Percentiles rank a stretch among this genome's conserved stretches.
Evolutionary conservation across 2,888 invertebrate genomes (phyloP).

Genomic region (Ophraella communa): DNA sequence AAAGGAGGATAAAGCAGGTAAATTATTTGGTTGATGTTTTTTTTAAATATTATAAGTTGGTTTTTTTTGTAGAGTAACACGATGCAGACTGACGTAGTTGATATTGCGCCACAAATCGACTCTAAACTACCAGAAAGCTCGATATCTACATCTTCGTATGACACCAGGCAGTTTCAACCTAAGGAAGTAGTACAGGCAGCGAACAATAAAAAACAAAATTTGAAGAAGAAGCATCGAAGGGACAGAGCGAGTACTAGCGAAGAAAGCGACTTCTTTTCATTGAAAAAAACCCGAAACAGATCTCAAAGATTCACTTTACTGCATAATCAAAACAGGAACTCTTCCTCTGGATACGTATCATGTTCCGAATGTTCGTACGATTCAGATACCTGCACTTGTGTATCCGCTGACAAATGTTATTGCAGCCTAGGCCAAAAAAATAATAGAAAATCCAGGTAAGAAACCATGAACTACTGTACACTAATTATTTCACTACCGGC

Average conservation of each 20-base stretch:
- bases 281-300: slow-evolving; percentile 52
- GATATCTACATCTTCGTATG: slow-evolving; percentile 69
- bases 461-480: too few species aligned
- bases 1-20: slow-evolving; percentile 36
- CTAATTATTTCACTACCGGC: too few species aligned
- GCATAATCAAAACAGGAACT: slow-evolving; percentile 54
- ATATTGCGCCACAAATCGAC: slow-evolving; percentile 24
- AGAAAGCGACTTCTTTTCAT: slow-evolving; percentile 60
- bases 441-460: slow-evolving; percentile 36
- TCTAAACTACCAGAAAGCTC: slow-evolving; percentile 64
- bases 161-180: slow-evolving; percentile 67
- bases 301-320: slow-evolving; percentile 40
- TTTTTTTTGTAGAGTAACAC: not conserved
- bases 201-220: slow-evolving; percentile 47
- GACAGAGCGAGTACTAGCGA: slow-evolving; percentile 58
- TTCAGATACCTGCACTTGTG: slow-evolving; percentile 81
- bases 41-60: not conserved
- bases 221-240: slow-evolving; percentile 47
- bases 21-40: too few species aligned
- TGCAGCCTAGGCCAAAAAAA: slow-evolving; percentile 74
- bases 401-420: slow-evolving; percentile 82
- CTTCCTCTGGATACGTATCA: slow-evolving; percentile 75
- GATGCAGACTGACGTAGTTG: not conserved
- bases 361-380: slow-evolving; percentile 89
- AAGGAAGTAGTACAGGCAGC: slow-evolving; percentile 63